Percentiles rank a stretch among this genome's conserved stretches.
phyloP scores from a whole-genome alignment of 2,888 invertebrate species.

The Apamea sordens region DNA sequence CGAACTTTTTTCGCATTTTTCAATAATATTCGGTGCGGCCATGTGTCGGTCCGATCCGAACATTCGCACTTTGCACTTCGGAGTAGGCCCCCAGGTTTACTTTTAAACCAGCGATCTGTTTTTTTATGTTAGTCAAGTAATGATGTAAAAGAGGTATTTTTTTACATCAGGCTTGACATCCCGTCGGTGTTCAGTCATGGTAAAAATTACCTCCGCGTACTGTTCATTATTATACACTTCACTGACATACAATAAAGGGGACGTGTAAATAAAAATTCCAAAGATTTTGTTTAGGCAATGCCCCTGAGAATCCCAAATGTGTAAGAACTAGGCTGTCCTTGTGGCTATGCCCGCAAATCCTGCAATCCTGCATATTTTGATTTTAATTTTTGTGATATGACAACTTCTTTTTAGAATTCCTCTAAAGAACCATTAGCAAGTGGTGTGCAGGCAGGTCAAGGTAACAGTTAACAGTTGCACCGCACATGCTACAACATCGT shows the following conservation, averaged over 20 bases:
- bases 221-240: background rate
- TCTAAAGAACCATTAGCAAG: background rate
- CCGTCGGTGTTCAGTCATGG: conserved; percentile 3
- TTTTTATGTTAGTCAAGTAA: background rate
- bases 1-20: too few species aligned
- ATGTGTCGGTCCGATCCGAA: too few species aligned
- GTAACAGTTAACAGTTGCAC: background rate
- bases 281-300: too few species aligned
- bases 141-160: background rate
- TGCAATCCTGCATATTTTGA: background rate
- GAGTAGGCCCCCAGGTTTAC: too few species aligned
- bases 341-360: background rate
- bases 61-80: too few species aligned
- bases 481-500: too few species aligned
- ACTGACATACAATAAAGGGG: background rate
- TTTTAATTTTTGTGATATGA: background rate
- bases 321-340: background rate
- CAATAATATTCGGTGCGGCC: too few species aligned
- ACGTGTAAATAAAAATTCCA: background rate
- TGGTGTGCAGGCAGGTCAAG: background rate
- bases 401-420: background rate
- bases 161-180: background rate
- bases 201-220: background rate
- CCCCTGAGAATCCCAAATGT: background rate
- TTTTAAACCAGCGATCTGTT: background rate